Base-by-base conservation (phyloP, 2,888 invertebrate genomes). In the Calliopum simillimum region DNA sequence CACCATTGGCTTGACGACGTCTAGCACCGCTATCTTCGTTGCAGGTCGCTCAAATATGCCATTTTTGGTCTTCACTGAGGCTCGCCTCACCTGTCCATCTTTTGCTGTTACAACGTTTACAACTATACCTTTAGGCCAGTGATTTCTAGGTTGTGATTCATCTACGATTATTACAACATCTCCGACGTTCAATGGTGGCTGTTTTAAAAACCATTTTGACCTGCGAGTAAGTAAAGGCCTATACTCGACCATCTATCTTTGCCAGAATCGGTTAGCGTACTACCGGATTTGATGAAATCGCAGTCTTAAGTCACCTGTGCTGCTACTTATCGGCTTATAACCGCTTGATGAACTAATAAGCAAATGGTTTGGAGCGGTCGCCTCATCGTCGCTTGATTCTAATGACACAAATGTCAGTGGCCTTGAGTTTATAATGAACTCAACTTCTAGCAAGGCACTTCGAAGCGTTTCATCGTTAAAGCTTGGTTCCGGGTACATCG, bases 401-500 rank as follows among this genome's bases (percentile, higher is more conserved):
- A 65, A 2, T 43, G 70, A 65, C 2, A 68, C 68, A 63, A 71
- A 23, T 64, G 33, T 3, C 51, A 64, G n/a, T 70, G 67, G 43
- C 59, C 65, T 51, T 47, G 68, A 70, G 19, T 74, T 74, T 11
- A 72, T 69, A 21, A 69, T 71, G 16, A 76, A 74, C 53, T 76
- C 73, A 1, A 64, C 73, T 65, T 75, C 72, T n/a, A n/a, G n/a
- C n/a, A n/a, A n/a, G n/a, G n/a, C n/a, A n/a, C n/a, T n/a, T n/a
- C n/a, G n/a, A n/a, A 74, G 55, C 6, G 64, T 70, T 41, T 72
- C 70, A n/a, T 73, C 74, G 44, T 65, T 74, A 41, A 74, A 73
- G 19, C 65, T 70, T 19, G 69, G 62, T 14, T 44, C 63, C 3
- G 73, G 53, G 23, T 55, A 56, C 41, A 70, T 69, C 11, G 43